A percentile compares a stretch with the other conserved stretches of the same genome.
These are phyloP conservation scores for Erpetoichthys calabaricus DNA, from an alignment of 2,797 vertebrate genomes.

Conservation along the genomic window DNA sequence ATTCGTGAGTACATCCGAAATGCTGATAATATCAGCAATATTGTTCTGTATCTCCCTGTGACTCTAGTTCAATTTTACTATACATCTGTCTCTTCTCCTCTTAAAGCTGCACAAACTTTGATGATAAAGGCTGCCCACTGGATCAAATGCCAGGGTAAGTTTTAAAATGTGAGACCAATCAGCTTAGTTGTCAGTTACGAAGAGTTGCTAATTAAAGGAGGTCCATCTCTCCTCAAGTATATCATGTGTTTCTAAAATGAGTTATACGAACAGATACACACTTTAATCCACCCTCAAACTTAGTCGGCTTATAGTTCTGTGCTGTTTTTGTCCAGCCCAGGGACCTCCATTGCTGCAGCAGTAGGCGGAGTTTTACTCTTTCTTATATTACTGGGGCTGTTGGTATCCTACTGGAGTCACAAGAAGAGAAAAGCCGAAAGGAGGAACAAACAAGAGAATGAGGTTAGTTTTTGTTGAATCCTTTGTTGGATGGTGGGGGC, in stretches of 20 bases:
- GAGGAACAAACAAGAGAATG: conserved; percentile 77
- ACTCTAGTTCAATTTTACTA: not conserved
- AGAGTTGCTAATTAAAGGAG: too few species aligned
- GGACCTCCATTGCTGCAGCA: conserved; percentile 67
- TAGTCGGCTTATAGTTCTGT: not conserved
- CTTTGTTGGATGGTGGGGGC: not conserved
- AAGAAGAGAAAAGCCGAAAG: conserved; percentile 72
- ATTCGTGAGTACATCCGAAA: conserved; percentile 58
- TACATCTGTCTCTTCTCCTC: conserved; percentile 12
- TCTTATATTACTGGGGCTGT: conserved; percentile 56
- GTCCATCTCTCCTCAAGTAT: too few species aligned
- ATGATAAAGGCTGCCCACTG: conserved; percentile 74
- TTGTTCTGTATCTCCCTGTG: too few species aligned
- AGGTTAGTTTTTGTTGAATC: conserved; percentile 42
- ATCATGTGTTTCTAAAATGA: too few species aligned
- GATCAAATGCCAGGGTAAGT: conserved; percentile 70
- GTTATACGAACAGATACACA: too few species aligned
- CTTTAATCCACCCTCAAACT: too few species aligned
- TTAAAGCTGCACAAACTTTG: conserved; percentile 64
- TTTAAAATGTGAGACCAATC: too few species aligned
- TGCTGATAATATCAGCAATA: not conserved
- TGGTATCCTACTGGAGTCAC: conserved; percentile 61
- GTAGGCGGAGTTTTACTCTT: conserved; percentile 74
- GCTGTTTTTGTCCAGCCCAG: conserved; percentile 45
- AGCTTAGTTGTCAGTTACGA: too few species aligned